Evolutionary conservation across 2,797 vertebrate genomes (phyloP).

Genomic region (Sebastes trivittatus): DNA sequence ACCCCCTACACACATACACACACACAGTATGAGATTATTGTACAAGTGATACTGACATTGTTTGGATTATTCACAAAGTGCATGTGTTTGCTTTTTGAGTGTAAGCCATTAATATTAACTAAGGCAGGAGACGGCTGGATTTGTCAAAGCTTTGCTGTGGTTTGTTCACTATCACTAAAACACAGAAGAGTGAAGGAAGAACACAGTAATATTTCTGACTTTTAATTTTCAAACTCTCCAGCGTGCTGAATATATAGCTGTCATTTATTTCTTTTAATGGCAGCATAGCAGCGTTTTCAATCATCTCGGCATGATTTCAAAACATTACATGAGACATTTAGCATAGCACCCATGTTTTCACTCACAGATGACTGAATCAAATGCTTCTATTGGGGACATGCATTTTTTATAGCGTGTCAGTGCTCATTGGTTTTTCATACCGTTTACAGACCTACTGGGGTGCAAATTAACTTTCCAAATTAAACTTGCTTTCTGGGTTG

Average conservation of each 20-base stretch:
- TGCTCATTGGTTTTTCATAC: constrained; percentile 57
- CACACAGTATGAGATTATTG: constrained; percentile 37
- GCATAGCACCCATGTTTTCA: constrained; percentile 14
- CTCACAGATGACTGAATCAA: constrained; percentile 47
- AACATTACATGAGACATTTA: constrained; percentile 46
- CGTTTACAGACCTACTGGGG: constrained; percentile 48
- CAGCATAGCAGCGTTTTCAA: background rate
- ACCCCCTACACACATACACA: background rate
- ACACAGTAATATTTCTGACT: constrained; percentile 1
- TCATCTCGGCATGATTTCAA: constrained; percentile 27
- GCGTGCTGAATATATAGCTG: background rate
- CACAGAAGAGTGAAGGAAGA: constrained; percentile 5
- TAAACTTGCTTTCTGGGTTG: constrained; percentile 46
- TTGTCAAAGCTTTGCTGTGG: constrained; percentile 31
- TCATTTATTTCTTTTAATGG: background rate
- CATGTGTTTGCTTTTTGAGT: constrained; percentile 47
- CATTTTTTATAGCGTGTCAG: constrained; percentile 59
- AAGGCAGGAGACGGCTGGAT: constrained; percentile 35
- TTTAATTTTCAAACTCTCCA: background rate
- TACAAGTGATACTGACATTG: constrained; percentile 48
- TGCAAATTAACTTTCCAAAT: constrained; percentile 57
- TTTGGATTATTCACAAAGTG: constrained; percentile 63
- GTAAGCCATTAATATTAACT: constrained; percentile 66
- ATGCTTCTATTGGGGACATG: constrained; percentile 42
- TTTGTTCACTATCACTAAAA: constrained; percentile 40